Base-by-base conservation (phyloP, 2,797 vertebrate species). In the Arctocebus calabarensis region DNA sequence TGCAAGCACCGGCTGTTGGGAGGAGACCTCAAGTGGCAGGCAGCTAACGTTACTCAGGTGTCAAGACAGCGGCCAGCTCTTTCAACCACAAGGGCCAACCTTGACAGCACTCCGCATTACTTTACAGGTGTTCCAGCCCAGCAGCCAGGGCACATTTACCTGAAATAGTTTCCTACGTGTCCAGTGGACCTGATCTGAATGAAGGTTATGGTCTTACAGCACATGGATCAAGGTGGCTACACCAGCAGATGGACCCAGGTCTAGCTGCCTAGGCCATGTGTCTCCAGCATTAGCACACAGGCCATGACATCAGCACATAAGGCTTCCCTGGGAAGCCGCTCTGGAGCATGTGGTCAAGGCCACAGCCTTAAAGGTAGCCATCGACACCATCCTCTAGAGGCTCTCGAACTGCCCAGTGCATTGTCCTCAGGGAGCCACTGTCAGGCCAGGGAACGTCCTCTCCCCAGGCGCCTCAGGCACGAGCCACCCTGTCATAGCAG, bases 231-330 rank as follows among this genome's bases (percentile, higher is more conserved):
- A 71, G 29, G 87, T 55, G 59, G 34, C 2, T 2, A 1, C 3
- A 20, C 10, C 68, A 29, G 62, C 34, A 32, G 23, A 5, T 0
- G 66, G 12, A 40, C 48, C 71, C 17, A 9, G 64, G 12, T 1
- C 11, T 0, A 8, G 48, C 66, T 71, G 17, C 12, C 0, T 1
- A 48, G 70, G 40, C 57, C 48, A 52, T 4, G 14, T 1, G 17
- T 1, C 40, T 1, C 20, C 1, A 12, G 48, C 14, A 1, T n/a
- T 2, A 1, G 40, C 66, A 77, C 22, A 3, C 2, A 0, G 88
- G 43, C 71, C 4, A 1, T 2, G 40, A 7, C 0, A 1, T 37
- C 0, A 2, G 68, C 14, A 1, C 19, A 13, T 3, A 13, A 2
- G 0, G 23, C 81, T 34, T 62, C 78, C 66, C 55, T 0, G 3